These are phyloP conservation scores for Gallirallus australis DNA, from an alignment of 2,797 vertebrate genomes.

Conservation along the genomic window DNA sequence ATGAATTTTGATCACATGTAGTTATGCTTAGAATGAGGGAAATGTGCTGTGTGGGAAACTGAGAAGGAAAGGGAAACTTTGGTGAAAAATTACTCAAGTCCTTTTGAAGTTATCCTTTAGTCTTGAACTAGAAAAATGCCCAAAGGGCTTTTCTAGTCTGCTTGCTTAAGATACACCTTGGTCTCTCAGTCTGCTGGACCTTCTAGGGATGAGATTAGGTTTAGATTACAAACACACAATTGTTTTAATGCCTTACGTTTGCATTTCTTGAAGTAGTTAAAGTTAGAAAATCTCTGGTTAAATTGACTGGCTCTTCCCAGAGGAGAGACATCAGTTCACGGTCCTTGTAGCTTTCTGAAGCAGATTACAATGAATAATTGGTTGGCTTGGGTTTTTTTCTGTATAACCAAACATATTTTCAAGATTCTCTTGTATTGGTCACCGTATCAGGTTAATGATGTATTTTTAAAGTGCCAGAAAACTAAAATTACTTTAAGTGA, in stretches of 20 bases:
- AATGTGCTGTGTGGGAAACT: not conserved
- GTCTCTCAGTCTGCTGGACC: not conserved
- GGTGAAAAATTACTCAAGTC: not conserved
- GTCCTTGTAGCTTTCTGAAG: not conserved
- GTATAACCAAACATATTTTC: not conserved
- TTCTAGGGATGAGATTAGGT: not conserved
- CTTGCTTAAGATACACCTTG: not conserved
- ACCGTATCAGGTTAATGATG: not conserved
- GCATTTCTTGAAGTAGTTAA: not conserved
- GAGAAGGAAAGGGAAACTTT: not conserved
- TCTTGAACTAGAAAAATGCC: not conserved
- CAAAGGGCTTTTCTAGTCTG: not conserved
- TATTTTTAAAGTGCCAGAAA: not conserved
- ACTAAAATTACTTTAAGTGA: not conserved
- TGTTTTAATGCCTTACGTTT: not conserved
- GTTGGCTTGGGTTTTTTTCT: not conserved
- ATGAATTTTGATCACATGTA: not conserved
- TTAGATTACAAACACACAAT: not conserved
- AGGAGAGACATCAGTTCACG: not conserved
- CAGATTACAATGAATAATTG: not conserved
- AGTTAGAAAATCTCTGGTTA: not conserved
- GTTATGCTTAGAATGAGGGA: not conserved
- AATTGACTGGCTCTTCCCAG: not conserved
- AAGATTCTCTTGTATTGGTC: not conserved
- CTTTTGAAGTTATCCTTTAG: slow-evolving; percentile 30